A percentile compares a stretch with the other conserved stretches of the same genome.
phyloP scores from a whole-genome alignment of 2,797 vertebrate species.

The Clamator glandarius region DNA sequence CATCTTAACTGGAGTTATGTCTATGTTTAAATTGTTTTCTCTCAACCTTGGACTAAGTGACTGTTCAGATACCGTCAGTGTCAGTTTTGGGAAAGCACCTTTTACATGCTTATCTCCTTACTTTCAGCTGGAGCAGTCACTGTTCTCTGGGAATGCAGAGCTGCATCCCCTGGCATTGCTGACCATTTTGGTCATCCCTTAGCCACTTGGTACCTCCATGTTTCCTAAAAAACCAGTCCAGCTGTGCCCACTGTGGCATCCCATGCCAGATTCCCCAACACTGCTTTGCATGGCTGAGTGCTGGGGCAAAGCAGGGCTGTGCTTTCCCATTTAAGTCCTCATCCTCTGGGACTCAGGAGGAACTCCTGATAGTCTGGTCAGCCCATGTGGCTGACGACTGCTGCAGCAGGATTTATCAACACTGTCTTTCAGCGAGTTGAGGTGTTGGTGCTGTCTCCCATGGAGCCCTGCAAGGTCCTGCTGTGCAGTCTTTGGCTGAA shows the following conservation, averaged over 20 bases:
- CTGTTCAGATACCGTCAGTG: not conserved
- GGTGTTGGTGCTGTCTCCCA: not conserved
- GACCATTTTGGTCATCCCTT: not conserved
- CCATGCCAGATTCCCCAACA: rapidly evolving
- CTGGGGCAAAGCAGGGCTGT: not conserved
- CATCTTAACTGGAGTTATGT: not conserved
- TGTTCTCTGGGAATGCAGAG: rapidly evolving
- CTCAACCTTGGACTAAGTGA: not conserved
- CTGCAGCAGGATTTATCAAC: not conserved
- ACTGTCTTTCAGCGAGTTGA: not conserved
- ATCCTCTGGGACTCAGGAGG: not conserved
- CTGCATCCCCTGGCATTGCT: not conserved
- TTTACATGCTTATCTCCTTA: not conserved
- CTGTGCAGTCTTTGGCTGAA: not conserved
- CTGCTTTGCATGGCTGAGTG: rapidly evolving
- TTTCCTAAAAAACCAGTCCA: not conserved
- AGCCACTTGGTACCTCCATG: not conserved
- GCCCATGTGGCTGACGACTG: rapidly evolving
- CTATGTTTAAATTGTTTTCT: not conserved
- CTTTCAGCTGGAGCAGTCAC: not conserved
- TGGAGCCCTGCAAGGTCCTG: rapidly evolving
- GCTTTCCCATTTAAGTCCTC: not conserved
- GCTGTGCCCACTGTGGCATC: not conserved
- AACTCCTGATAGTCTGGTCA: not conserved
- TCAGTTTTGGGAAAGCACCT: not conserved